These are phyloP conservation scores for Zingel zingel DNA, from an alignment of 2,113 vertebrate genomes.

Conservation along the genomic window DNA sequence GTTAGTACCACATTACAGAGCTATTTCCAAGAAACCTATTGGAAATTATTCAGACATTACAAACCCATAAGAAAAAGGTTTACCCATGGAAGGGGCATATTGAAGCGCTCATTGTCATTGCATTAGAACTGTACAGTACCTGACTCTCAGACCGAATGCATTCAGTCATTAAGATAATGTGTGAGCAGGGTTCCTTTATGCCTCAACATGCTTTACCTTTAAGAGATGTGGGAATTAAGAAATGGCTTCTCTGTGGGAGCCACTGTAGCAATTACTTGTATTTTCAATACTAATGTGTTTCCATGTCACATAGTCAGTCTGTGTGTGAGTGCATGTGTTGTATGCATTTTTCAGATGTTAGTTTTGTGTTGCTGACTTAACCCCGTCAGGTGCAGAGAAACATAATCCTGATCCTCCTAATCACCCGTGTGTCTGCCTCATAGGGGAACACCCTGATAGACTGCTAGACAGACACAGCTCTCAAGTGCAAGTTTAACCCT, in stretches of 20 bases:
- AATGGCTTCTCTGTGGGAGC: background rate
- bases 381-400: conserved; percentile 58
- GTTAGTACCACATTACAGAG: background rate
- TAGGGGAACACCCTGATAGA: conserved; percentile 57
- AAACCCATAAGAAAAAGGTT: conserved; percentile 14
- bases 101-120: background rate
- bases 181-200: conserved; percentile 16
- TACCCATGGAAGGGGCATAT: background rate
- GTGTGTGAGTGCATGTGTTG: conserved; percentile 6
- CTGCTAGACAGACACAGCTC: conserved; percentile 9
- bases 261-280: conserved; percentile 11
- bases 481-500: conserved; percentile 55
- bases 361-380: conserved; percentile 56
- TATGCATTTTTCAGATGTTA: conserved; percentile 49
- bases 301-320: conserved; percentile 2
- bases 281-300: conserved; percentile 8
- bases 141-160: conserved; percentile 4
- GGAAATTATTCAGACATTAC: conserved; percentile 11
- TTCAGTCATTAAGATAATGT: conserved; percentile 33
- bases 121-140: background rate
- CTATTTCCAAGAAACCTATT: background rate
- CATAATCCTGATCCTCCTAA: conserved; percentile 58
- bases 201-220: conserved; percentile 10
- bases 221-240: conserved; percentile 16
- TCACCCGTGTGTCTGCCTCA: conserved; percentile 45